Percentiles rank a stretch among this genome's conserved stretches.
Evolutionary conservation across 2,888 invertebrate genomes (phyloP).

Genomic region (Galerucella calmariensis): DNA sequence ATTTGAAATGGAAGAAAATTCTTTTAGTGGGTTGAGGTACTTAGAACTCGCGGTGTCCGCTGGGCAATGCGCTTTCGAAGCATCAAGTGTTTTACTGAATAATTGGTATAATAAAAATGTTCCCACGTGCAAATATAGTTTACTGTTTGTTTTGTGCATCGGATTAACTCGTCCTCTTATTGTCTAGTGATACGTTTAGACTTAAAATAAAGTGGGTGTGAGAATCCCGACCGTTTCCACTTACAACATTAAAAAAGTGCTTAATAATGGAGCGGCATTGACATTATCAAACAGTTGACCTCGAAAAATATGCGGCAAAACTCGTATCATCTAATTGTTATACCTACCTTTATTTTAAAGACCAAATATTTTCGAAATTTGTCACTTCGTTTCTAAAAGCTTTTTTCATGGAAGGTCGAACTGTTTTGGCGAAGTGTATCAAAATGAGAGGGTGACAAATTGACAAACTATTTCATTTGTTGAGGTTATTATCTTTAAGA

Average conservation of each 20-base stretch:
- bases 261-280: conserved; percentile 7
- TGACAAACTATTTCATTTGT: conserved; percentile 29
- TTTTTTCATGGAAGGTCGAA: conserved; percentile 23
- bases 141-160: no score
- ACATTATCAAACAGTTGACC: conserved; percentile 13
- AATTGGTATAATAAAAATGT: no score
- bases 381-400: conserved; percentile 19
- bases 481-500: conserved; percentile 19
- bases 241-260: background rate
- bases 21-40: no score
- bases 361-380: conserved; percentile 25
- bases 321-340: conserved; percentile 11
- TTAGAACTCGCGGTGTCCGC: no score
- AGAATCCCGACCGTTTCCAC: background rate
- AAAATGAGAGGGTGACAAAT: conserved; percentile 29
- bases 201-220: background rate
- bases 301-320: background rate
- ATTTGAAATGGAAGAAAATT: no score
- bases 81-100: no score
- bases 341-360: conserved; percentile 11
- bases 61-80: no score
- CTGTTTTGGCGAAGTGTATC: background rate
- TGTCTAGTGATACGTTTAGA: background rate
- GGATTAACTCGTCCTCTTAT: background rate
- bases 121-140: no score